A percentile compares a stretch with the other conserved stretches of the same genome.
These are phyloP conservation scores for Parapsyche elsis DNA, from an alignment of 1,140 invertebrate species.

Conservation along the genomic window DNA sequence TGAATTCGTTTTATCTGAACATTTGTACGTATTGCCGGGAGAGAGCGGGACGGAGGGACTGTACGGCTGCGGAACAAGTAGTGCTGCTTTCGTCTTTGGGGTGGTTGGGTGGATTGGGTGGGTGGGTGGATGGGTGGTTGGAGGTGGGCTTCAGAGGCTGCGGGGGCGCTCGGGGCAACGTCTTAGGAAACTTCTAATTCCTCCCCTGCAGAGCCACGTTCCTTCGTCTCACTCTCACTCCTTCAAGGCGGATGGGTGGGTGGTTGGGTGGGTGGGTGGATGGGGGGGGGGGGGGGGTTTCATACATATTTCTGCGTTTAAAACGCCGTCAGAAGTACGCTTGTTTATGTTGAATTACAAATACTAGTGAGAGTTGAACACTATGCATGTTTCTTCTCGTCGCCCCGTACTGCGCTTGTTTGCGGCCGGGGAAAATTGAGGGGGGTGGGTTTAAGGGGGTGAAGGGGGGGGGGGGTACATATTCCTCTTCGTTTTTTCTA, in stretches of 20 bases:
- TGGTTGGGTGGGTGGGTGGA: background rate
- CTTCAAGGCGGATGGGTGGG: background rate
- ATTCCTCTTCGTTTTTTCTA: background rate
- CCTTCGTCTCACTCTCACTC: background rate
- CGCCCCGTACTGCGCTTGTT: constrained; percentile 46
- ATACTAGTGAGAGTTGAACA: constrained; percentile 41
- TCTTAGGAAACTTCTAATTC: constrained; percentile 56
- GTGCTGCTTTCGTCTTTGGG: constrained; percentile 30
- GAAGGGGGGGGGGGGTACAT: background rate
- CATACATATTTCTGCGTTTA: constrained; percentile 56
- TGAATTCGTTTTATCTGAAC: constrained; percentile 55
- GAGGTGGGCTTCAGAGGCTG: constrained; percentile 32
- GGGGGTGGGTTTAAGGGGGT: constrained; percentile 7
- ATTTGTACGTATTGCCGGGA: constrained; percentile 53
- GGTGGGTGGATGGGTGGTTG: constrained; percentile 30
- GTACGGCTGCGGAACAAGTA: constrained; percentile 39
- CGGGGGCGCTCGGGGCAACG: constrained; percentile 51
- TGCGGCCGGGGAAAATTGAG: constrained; percentile 16
- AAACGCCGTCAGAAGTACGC: constrained; percentile 53
- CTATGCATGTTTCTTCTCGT: constrained; percentile 44
- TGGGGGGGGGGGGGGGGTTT: constrained; percentile 2
- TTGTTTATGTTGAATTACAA: constrained; percentile 56
- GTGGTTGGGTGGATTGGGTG: constrained; percentile 1
- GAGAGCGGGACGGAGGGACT: constrained; percentile 42
- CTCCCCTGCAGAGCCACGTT: constrained; percentile 37